Evolutionary conservation across 2,888 invertebrate genomes (phyloP), one percentile per base, ranked within the genome.

Genomic region (Machimus atricapillus): DNA sequence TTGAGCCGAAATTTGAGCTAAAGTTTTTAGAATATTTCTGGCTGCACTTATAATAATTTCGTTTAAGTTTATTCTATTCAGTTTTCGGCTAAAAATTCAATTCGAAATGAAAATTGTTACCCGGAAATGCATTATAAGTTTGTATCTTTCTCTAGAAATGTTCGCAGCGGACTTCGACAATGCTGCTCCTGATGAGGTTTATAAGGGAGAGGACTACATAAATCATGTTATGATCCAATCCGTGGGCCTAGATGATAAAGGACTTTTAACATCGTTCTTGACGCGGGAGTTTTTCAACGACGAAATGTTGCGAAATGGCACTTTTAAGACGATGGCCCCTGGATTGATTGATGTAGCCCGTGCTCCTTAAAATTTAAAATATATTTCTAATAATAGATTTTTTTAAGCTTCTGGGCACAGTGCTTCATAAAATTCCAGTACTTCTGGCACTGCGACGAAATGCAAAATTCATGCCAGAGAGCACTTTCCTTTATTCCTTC

Each of bases 401-500:
- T 16, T 12, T 90, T 19, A 89, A 94, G 94, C 91, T 94, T 9
- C 91, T 92, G 46, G 93, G 93, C 19, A 92, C 93, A 14, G 90
- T 93, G 9, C 91, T 93, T 82, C 91, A 94, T 88, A 94, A 94
- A 90, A 91, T 93, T 6, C 93, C 93, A 0, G 91, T 92, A 0
- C 90, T 93, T 31, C 89, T 92, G 87, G 93, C 93, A 0, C 90
- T 93, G 7, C 91, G 92, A 85, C 90, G 91, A 89, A 93, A 93
- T 89, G 91, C 92, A 52, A 91, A 90, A 78, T 90, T 90, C 87
- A 89, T 91, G 73, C 91, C 91, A 43, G 90, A 92, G 9, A 92
- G 91, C 27, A 93, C 93, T 1, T 94, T 92, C 87, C 91, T 93
- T 46, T 94, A 94, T 88, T 92, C 93, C n/a, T 94, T 94, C 87